A percentile compares a stretch with the other conserved stretches of the same genome.
Conservation (phyloP, 1,140 invertebrate genomes). For the Myzus persicae region DNA sequence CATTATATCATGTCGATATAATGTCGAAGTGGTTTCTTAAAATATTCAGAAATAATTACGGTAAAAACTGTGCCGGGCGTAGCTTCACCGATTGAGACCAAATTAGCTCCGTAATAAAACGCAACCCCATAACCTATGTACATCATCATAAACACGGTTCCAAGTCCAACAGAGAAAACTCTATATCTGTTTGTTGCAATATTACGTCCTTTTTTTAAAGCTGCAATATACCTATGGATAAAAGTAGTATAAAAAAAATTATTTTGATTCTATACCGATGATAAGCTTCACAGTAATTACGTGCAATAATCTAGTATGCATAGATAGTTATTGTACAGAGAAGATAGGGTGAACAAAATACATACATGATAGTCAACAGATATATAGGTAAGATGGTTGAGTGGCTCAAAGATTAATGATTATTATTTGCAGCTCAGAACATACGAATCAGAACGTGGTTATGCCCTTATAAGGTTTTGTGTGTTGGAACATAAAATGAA, state of each 20-base stretch:
- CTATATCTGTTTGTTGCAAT: conserved; percentile 69
- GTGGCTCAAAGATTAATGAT: too few species aligned
- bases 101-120: conserved; percentile 83
- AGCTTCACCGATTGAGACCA: conserved; percentile 66
- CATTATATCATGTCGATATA: background rate
- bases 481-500: too few species aligned
- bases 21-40: background rate
- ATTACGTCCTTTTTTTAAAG: conserved; percentile 66
- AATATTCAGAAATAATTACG: conserved; percentile 61
- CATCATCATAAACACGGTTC: conserved; percentile 78
- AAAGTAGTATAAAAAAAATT: background rate
- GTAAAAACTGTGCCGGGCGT: conserved; percentile 66
- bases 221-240: conserved; percentile 65
- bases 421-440: too few species aligned
- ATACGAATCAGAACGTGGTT: too few species aligned
- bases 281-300: background rate
- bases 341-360: too few species aligned
- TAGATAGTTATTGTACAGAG: too few species aligned
- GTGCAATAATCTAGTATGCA: too few species aligned
- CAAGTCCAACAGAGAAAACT: conserved; percentile 69
- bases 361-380: too few species aligned
- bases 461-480: too few species aligned
- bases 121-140: conserved; percentile 80
- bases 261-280: background rate
- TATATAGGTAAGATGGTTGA: too few species aligned